Base-by-base conservation (phyloP, 2,113 vertebrate species). In the Percopsis transmontana region DNA sequence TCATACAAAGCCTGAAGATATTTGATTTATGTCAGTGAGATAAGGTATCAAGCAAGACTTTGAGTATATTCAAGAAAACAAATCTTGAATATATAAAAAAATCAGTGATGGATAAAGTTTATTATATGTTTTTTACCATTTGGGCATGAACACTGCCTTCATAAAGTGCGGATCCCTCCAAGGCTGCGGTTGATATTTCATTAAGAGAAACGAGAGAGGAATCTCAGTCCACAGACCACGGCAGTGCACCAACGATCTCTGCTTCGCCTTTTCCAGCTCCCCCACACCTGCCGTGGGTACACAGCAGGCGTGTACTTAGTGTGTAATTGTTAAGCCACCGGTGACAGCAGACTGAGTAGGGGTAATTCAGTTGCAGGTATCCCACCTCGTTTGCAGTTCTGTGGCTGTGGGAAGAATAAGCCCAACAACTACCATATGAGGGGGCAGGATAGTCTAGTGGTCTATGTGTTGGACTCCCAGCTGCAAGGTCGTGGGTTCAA, bases 101-200 rank as follows among this genome's bases (percentile, higher is more conserved):
- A 62, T 54, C 52, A 51, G 19, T 23, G 72, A 74, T 55, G 54
- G n/a, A n/a, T n/a, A n/a, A n/a, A n/a, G n/a, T n/a, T n/a, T n/a
- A n/a, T n/a, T n/a, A n/a, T n/a, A n/a, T n/a, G n/a, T n/a, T n/a
- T n/a, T n/a, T n/a, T n/a, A n/a, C n/a, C n/a, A 18, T 70, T 19
- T 68, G 61, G 78, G 60, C 55, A 50, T 50, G 57, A 74, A 74
- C 58, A 65, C 66, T 48, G 60, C 63, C 74, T n/a, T 54, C 72
- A 66, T n/a, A 86, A 85, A 81, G 61, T 77, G 62, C 70, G 79
- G 57, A 72, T 56, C 60, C 76, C 74, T 41, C 40, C 66, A 52
- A 81, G 83, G 80, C 68, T 38, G 48, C 21, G 58, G 64, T 59
- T 72, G 68, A 42, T 72, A 80, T 79, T n/a, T 88, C 79, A 86